Evolutionary conservation across 2,797 vertebrate species (phyloP).

Genomic region (Melanotaenia trifasciata): DNA sequence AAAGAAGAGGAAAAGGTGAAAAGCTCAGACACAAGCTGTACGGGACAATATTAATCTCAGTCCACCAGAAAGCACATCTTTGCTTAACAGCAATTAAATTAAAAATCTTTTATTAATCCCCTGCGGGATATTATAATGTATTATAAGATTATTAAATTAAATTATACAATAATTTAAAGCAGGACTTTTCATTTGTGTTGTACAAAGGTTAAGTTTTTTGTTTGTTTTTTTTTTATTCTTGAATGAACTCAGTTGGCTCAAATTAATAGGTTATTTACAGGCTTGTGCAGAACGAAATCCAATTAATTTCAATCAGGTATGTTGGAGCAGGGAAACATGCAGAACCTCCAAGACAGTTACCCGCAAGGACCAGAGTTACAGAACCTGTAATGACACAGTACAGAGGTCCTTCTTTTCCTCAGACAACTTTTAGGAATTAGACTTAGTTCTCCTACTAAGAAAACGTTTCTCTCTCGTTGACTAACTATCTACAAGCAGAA

Average conservation of each 20-base stretch:
- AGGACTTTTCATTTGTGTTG: too few relatives aligned
- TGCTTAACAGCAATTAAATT: too few relatives aligned
- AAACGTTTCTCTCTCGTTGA: background rate
- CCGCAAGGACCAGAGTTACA: background rate
- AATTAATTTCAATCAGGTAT: background rate
- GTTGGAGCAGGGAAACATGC: background rate
- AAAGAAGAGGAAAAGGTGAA: too few relatives aligned
- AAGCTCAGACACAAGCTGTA: too few relatives aligned
- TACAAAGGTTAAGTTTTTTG: too few relatives aligned
- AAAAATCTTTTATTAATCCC: background rate
- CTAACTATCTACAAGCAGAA: background rate
- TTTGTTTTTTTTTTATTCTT: too few relatives aligned
- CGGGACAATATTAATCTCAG: too few relatives aligned
- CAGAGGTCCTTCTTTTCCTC: background rate
- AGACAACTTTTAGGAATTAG: too few relatives aligned
- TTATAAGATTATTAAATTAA: too few relatives aligned
- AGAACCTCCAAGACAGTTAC: background rate
- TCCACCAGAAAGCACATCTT: too few relatives aligned
- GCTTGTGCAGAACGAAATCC: background rate
- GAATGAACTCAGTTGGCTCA: background rate
- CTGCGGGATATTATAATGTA: background rate
- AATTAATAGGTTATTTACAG: background rate
- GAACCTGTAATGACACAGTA: too few relatives aligned
- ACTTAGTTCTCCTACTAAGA: background rate
- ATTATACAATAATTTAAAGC: too few relatives aligned